Conservation (phyloP, 2,113 vertebrate genomes). For the Prunella fulvescens region DNA sequence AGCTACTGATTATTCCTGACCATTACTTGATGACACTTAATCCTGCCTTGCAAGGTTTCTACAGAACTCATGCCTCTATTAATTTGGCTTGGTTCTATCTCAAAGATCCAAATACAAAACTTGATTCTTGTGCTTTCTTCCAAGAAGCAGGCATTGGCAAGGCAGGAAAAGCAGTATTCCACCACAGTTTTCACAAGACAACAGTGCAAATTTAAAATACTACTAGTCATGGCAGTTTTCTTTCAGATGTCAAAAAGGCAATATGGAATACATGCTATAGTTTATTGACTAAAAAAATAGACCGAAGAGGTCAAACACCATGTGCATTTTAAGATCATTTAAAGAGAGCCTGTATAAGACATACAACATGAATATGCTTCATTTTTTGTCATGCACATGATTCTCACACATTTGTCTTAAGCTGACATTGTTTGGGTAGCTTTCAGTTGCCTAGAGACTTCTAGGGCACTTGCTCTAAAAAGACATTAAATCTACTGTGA, state of each 20-base stretch:
- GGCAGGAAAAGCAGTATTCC: not conserved
- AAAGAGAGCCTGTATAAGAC: not conserved
- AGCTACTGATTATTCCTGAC: not conserved
- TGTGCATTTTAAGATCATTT: not conserved
- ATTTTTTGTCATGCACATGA: rapidly evolving
- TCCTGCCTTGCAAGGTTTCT: not conserved
- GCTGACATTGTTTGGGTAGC: not conserved
- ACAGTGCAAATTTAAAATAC: not conserved
- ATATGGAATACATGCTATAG: not conserved
- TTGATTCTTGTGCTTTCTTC: not conserved
- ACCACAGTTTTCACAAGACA: not conserved
- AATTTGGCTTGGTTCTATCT: not conserved
- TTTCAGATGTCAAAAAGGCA: not conserved
- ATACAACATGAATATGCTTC: not conserved
- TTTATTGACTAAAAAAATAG: not conserved
- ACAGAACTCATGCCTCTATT: not conserved
- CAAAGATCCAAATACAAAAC: not conserved
- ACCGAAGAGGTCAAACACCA: not conserved
- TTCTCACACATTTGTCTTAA: not conserved
- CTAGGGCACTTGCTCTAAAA: not conserved
- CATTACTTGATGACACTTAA: not conserved
- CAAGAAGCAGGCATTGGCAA: not conserved
- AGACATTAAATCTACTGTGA: not conserved
- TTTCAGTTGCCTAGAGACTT: not conserved
- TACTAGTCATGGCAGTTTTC: not conserved